Conservation (phyloP, 1,140 invertebrate species). For the Sycophaga agraensis region DNA sequence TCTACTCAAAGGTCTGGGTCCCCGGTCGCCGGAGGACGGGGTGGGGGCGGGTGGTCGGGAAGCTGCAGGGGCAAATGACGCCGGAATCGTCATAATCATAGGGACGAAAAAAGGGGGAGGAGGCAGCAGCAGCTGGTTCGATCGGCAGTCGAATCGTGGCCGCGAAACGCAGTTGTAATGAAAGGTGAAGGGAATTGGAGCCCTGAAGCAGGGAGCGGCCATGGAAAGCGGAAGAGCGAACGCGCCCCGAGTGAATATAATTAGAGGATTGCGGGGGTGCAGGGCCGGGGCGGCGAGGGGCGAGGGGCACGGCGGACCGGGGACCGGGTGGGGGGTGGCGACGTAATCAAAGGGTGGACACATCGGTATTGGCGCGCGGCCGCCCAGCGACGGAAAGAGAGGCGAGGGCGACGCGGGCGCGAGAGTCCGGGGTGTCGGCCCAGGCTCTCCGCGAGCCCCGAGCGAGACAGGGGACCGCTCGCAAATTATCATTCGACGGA, state of each 20-base stretch:
- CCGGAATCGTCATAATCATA: constrained; percentile 27
- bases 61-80: not conserved
- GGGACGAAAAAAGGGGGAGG: constrained; percentile 7
- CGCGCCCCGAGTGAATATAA: constrained; percentile 54
- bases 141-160: constrained; percentile 54
- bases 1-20: too few species aligned
- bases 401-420: constrained; percentile 22
- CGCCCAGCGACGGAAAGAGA: not conserved
- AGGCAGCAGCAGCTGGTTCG: constrained; percentile 47
- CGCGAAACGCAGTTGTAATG: constrained; percentile 53
- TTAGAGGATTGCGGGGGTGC: constrained; percentile 53
- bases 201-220: constrained; percentile 43
- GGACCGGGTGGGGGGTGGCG: constrained; percentile 43
- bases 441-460: constrained; percentile 11
- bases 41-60: not conserved
- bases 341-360: constrained; percentile 33
- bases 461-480: constrained; percentile 36
- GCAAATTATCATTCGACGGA: constrained; percentile 56
- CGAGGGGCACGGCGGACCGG: constrained; percentile 37
- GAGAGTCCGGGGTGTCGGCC: not conserved
- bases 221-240: constrained; percentile 47
- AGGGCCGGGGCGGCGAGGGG: constrained; percentile 40
- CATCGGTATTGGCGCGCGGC: constrained; percentile 4
- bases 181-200: constrained; percentile 59
- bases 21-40: not conserved